Conservation (phyloP, 2,797 vertebrate species). For the Thunnus albacares region DNA sequence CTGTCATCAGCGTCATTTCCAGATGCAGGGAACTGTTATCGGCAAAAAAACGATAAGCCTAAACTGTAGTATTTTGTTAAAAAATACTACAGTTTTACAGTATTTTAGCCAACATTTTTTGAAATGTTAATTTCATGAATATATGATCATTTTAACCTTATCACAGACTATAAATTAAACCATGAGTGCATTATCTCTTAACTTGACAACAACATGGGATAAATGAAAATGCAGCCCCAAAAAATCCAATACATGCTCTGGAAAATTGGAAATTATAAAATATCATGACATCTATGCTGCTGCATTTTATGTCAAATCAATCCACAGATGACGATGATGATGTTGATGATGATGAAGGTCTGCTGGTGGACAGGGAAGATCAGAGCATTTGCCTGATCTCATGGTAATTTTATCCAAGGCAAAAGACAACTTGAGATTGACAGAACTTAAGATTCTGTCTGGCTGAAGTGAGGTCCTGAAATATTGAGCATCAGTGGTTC, state of each 20-base stretch:
- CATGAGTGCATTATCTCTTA: no score
- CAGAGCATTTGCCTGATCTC: neutral
- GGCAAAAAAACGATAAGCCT: no score
- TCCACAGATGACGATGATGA: neutral
- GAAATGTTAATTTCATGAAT: no score
- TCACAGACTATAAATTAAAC: no score
- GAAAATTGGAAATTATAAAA: neutral
- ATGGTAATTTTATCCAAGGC: slow-evolving; percentile 8
- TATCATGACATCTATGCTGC: neutral
- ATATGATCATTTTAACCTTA: no score
- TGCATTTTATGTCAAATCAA: neutral
- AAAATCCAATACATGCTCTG: neutral
- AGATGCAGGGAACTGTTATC: no score
- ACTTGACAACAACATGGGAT: no score
- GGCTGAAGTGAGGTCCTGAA: slow-evolving; percentile 15
- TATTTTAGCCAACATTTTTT: no score
- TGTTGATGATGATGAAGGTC: neutral
- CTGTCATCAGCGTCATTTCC: no score
- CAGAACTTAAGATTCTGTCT: neutral
- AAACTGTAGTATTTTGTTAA: no score
- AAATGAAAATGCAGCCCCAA: neutral
- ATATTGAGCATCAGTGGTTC: slow-evolving; percentile 21
- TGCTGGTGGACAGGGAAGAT: neutral
- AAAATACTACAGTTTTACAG: no score
- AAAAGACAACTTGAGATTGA: neutral